Evolutionary conservation across 2,113 vertebrate species (phyloP), one percentile per base, ranked within the genome.

Genomic region (Nerophis lumbriciformis): DNA sequence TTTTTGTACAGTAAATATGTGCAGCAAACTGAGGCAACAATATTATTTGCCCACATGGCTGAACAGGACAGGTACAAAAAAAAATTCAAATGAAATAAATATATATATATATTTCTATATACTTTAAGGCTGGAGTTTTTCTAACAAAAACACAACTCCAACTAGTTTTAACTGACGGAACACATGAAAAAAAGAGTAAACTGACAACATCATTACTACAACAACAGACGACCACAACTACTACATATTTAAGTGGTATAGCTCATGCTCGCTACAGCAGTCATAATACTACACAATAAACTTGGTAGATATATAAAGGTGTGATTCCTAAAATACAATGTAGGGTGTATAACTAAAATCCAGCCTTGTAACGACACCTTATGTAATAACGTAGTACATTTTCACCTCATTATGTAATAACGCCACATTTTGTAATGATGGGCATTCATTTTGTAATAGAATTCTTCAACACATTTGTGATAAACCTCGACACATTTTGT

Each of bases 81-180:
- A 28, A 28, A 28, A 28, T 21, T 2, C 1, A 19, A 19, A 19
- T 19, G 2, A 19, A 19, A 19, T 19, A 19, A 19, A 19, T 19
- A 35, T 2, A 68, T 37, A 52, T n/a, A 37, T 54, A 14, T 57
- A 13, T 39, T 28, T 28, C 1, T 28, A 4, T 28, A 48, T 63
- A 1, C 51, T 61, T 85, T 82, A 82, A 83, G 80, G 74, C 80
- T 72, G 70, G 47, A 54, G 68, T 68, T 69, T 68, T 69, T 58
- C 66, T n/a, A 36, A 36, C 4, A 37, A n/a, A 19, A 37, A 15
- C 11, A 12, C 19, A 50, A 57, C 8, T 12, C 8, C 8, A 48
- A 11, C 28, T 54, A 59, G 42, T 8, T 15, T 16, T 53, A 19
- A 7, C 36, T 55, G 68, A 7, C 28, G 58, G 68, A 52, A 57